A percentile compares a stretch with the other conserved stretches of the same genome.
These are phyloP conservation scores for Alsophila aescularia DNA, from an alignment of 2,888 invertebrate genomes.

Conservation along the genomic window DNA sequence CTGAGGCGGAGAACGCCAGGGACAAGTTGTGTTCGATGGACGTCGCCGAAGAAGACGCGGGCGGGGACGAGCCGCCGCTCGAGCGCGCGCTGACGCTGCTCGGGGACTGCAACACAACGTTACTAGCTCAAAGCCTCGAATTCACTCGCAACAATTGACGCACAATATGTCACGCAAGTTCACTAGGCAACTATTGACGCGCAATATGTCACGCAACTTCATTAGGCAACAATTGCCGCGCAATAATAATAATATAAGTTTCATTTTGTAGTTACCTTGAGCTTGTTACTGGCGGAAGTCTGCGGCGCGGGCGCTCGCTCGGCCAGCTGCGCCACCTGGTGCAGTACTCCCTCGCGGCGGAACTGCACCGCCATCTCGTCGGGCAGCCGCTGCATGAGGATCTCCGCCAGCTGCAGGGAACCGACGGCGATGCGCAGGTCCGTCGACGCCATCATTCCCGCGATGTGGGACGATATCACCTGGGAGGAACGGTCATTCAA, in stretches of 20 bases:
- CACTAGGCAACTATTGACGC: too few species aligned
- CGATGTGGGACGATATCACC: slow-evolving; percentile 97
- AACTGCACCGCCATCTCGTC: slow-evolving; percentile 98
- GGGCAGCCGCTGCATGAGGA: slow-evolving; percentile 97
- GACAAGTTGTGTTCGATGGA: slow-evolving; percentile 80
- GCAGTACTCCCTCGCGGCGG: slow-evolving; percentile 98
- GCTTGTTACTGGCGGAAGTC: slow-evolving; percentile 81
- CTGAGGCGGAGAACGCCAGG: slow-evolving; percentile 75
- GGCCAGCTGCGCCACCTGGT: slow-evolving; percentile 87
- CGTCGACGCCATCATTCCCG: slow-evolving; percentile 98
- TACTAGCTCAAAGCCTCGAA: too few species aligned
- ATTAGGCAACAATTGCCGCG: too few species aligned
- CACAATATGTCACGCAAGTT: too few species aligned
- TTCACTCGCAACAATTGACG: too few species aligned
- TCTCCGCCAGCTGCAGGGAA: slow-evolving; percentile 98
- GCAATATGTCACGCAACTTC: too few species aligned
- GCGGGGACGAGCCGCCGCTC: slow-evolving; percentile 70
- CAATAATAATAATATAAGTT: too few species aligned
- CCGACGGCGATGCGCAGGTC: slow-evolving; percentile 98
- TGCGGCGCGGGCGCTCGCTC: slow-evolving; percentile 55
- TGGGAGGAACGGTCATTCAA: slow-evolving; percentile 35
- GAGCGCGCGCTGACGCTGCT: slow-evolving; percentile 75
- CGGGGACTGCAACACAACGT: slow-evolving; percentile 60
- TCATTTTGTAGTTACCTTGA: slow-evolving; percentile 55
- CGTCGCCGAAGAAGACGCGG: slow-evolving; percentile 77